These are phyloP conservation scores for Lasaia peninsularis DNA, from an alignment of 1,140 invertebrate genomes.

Conservation along the genomic window DNA sequence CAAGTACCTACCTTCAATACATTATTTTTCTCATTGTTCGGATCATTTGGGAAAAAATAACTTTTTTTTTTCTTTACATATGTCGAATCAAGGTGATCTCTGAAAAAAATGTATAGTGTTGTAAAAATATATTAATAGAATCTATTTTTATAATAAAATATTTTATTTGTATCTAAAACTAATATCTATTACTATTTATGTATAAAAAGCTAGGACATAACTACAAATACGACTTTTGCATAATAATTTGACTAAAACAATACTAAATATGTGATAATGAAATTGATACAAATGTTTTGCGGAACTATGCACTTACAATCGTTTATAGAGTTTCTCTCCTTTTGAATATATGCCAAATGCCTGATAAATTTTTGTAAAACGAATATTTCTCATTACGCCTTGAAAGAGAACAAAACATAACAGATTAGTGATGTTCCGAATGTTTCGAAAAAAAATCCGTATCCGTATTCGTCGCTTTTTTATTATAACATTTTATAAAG, in stretches of 20 bases:
- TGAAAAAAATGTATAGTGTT: constrained; percentile 45
- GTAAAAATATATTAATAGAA: too few species aligned
- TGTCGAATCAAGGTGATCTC: constrained; percentile 58
- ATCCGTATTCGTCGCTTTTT: too few species aligned
- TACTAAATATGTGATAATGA: constrained; percentile 5
- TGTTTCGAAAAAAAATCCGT: too few species aligned
- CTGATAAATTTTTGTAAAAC: constrained; percentile 68
- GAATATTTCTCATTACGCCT: constrained; percentile 51
- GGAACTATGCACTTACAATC: constrained; percentile 72
- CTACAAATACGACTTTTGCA: not conserved
- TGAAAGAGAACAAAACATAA: constrained; percentile 33
- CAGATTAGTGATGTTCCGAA: not conserved
- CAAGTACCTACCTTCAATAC: constrained; percentile 15
- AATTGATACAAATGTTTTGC: constrained; percentile 43
- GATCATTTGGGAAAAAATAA: constrained; percentile 55
- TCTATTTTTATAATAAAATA: too few species aligned
- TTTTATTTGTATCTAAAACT: too few species aligned
- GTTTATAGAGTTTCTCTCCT: constrained; percentile 41
- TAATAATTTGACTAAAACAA: constrained; percentile 2
- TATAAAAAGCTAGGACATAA: constrained; percentile 4
- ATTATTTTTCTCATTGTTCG: constrained; percentile 18
- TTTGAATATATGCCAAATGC: constrained; percentile 70
- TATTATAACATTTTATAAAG: too few species aligned
- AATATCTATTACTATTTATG: too few species aligned
- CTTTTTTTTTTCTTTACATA: constrained; percentile 66